Percentiles rank a stretch among this genome's conserved stretches.
Evolutionary conservation across 2,888 invertebrate species (phyloP).

Genomic region (Clunio marinus): DNA sequence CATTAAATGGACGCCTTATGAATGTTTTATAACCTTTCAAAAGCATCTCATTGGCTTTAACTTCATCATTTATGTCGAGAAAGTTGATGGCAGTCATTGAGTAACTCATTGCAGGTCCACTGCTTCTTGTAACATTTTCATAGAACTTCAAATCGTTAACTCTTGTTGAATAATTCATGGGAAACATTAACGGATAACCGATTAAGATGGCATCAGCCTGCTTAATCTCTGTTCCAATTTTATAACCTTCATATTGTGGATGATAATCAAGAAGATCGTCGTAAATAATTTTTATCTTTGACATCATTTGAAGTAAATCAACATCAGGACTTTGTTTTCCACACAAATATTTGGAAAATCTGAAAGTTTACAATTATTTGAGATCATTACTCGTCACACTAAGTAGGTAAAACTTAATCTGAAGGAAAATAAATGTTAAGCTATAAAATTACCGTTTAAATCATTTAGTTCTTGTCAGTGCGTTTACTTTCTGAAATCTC

Average conservation of each 20-base stretch:
- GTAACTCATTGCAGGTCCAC: constrained; percentile 63
- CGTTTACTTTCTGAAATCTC: no score
- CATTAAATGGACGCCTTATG: constrained; percentile 59
- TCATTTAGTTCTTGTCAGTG: no score
- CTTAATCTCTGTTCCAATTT: constrained; percentile 53
- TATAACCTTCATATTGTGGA: constrained; percentile 56
- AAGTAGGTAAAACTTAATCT: no score
- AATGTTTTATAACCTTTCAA: constrained; percentile 55
- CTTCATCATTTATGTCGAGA: constrained; percentile 50
- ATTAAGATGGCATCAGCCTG: constrained; percentile 59
- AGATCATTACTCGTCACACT: not conserved
- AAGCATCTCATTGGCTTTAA: constrained; percentile 53
- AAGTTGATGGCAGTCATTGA: constrained; percentile 60
- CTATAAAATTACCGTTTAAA: no score
- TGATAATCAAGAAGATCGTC: constrained; percentile 55
- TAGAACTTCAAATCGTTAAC: constrained; percentile 57
- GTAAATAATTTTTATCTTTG: constrained; percentile 55
- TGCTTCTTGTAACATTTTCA: constrained; percentile 54
- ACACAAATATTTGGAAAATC: not conserved
- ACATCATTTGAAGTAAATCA: constrained; percentile 51
- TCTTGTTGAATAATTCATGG: constrained; percentile 54
- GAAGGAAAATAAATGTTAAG: no score
- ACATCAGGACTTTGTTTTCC: not conserved
- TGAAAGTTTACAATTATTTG: not conserved
- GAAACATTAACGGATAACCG: constrained; percentile 57